Conservation (phyloP, 2,888 invertebrate species). For the Drosophila siamana region DNA sequence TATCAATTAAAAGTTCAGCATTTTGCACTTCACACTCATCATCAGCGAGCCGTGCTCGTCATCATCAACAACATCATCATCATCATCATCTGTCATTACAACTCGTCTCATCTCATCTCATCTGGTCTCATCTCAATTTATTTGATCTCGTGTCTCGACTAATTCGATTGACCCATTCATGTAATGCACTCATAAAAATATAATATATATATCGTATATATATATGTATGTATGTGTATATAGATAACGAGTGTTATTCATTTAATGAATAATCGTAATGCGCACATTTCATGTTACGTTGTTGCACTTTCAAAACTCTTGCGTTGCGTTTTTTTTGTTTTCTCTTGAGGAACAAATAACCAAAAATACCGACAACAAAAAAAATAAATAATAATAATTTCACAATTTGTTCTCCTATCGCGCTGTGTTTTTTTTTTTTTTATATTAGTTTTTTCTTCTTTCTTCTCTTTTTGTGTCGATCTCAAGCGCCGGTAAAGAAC, state of each 20-base stretch:
- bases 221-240: too few species aligned
- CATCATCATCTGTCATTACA: slow-evolving; percentile 4
- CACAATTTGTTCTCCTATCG: slow-evolving; percentile 5
- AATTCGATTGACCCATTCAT: slow-evolving; percentile 28
- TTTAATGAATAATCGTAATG: slow-evolving; percentile 38
- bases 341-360: not conserved
- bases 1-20: slow-evolving; percentile 45
- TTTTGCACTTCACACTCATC: slow-evolving; percentile 19
- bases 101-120: slow-evolving; percentile 3
- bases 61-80: too few species aligned
- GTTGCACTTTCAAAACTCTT: slow-evolving; percentile 19
- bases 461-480: slow-evolving; percentile 52
- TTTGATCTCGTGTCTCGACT: slow-evolving; percentile 1
- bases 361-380: too few species aligned
- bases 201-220: too few species aligned
- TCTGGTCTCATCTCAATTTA: not conserved
- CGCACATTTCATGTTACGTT: slow-evolving; percentile 72
- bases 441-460: slow-evolving; percentile 8
- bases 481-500: slow-evolving; percentile 73
- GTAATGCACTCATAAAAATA: slow-evolving; percentile 4
- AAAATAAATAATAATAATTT: not conserved
- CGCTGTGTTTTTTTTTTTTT: not conserved
- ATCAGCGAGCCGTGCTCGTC: not conserved
- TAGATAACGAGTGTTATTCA: slow-evolving; percentile 14
- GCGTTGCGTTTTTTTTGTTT: slow-evolving; percentile 4